A percentile compares a stretch with the other conserved stretches of the same genome.
phyloP scores from a whole-genome alignment of 2,797 vertebrate species.

The Lutjanus argentimaculatus region DNA sequence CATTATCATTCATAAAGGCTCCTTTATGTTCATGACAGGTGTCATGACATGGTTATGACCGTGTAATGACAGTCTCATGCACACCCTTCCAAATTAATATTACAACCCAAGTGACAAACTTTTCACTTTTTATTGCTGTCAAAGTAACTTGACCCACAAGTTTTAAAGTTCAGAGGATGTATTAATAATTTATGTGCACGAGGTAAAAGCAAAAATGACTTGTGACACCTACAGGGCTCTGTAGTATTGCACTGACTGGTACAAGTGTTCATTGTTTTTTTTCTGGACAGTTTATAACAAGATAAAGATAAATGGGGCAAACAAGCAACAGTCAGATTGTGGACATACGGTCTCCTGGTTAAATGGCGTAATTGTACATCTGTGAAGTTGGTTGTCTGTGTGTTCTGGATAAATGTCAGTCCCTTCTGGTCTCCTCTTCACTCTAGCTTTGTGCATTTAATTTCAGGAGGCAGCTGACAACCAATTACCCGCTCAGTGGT shows the following conservation, averaged over 20 bases:
- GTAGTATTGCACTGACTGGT: background rate
- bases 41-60: too few relatives aligned
- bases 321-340: background rate
- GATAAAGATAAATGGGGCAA: constrained; percentile 5
- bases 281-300: background rate
- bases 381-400: constrained; percentile 16
- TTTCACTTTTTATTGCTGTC: background rate
- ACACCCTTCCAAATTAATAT: too few relatives aligned
- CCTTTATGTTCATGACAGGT: background rate
- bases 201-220: background rate
- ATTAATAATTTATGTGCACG: background rate
- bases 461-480: constrained; percentile 54
- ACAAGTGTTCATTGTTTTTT: background rate
- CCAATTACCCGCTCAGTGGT: constrained; percentile 51
- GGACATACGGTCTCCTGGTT: constrained; percentile 1
- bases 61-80: too few relatives aligned
- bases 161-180: constrained; percentile 2
- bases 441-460: constrained; percentile 41
- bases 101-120: too few relatives aligned
- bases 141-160: background rate
- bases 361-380: constrained; percentile 21
- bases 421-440: constrained; percentile 28
- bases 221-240: background rate
- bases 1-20: too few relatives aligned
- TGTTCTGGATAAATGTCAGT: constrained; percentile 24